These are phyloP conservation scores for Spongilla lacustris DNA, from an alignment of 37 sponge, comb jelly and placozoan genomes.

Conservation along the genomic window DNA sequence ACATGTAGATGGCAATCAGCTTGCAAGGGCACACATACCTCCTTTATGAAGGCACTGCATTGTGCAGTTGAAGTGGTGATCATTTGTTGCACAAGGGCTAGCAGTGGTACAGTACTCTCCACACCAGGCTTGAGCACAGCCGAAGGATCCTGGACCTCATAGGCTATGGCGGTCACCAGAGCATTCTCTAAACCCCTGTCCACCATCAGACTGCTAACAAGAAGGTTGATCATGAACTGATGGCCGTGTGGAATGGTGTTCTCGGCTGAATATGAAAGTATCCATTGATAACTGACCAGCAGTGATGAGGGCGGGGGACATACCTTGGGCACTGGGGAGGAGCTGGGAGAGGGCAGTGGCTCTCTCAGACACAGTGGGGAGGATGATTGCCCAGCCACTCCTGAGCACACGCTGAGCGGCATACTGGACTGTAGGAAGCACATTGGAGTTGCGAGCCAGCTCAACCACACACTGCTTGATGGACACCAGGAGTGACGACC, in stretches of 20 bases:
- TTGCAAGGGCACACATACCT: conserved; percentile 22
- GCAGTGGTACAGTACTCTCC: conserved; percentile 59
- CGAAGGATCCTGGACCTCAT: conserved; percentile 28
- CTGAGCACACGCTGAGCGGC: conserved; percentile 80
- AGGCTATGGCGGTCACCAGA: conserved; percentile 58
- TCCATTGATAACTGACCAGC: no score
- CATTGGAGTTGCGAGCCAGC: conserved; percentile 76
- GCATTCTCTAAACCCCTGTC: conserved; percentile 81
- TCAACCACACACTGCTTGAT: conserved; percentile 82
- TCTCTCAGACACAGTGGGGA: conserved; percentile 90
- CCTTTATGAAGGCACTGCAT: conserved; percentile 47
- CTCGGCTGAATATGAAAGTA: conserved; percentile 3
- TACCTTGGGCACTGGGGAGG: conserved; percentile 70
- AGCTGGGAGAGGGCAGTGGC: conserved; percentile 75
- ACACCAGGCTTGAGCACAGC: conserved; percentile 13
- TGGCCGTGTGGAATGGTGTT: conserved; percentile 56
- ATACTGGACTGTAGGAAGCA: conserved; percentile 70
- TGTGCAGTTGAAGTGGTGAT: conserved; percentile 54
- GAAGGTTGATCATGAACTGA: conserved; percentile 83
- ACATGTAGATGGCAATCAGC: no score
- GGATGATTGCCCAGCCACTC: conserved; percentile 82
- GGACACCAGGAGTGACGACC: conserved; percentile 77
- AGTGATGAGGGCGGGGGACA: background rate
- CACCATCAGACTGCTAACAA: conserved; percentile 81
- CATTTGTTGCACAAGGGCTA: conserved; percentile 79